These are phyloP conservation scores for Gallinago stenura DNA, from an alignment of 2,797 vertebrate species.

Conservation along the genomic window DNA sequence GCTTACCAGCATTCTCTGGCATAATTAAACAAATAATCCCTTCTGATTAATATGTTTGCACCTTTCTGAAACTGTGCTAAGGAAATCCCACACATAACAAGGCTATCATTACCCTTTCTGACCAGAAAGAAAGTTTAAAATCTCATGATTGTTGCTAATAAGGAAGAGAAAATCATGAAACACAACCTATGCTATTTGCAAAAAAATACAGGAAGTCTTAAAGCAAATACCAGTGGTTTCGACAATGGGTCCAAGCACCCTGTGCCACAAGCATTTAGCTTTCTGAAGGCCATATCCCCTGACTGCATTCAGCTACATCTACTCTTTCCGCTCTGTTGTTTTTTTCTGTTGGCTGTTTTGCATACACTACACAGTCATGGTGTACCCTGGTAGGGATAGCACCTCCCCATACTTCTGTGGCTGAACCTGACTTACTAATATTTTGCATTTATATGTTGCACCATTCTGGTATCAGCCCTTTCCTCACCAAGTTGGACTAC, in stretches of 20 bases:
- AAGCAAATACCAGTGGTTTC: background rate
- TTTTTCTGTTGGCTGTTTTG: background rate
- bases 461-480: background rate
- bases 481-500: background rate
- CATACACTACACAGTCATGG: background rate
- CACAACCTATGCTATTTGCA: background rate
- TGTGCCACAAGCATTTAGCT: background rate
- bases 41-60: constrained; percentile 15
- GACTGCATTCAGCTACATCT: background rate
- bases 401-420: background rate
- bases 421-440: background rate
- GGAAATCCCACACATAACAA: constrained; percentile 34
- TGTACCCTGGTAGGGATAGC: background rate
- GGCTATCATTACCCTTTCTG: constrained; percentile 4
- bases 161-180: background rate
- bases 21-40: constrained; percentile 66
- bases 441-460: background rate
- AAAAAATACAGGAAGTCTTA: background rate
- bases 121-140: constrained; percentile 29
- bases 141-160: constrained; percentile 17
- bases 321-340: background rate
- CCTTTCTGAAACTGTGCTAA: background rate
- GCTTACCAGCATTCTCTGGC: constrained; percentile 47
- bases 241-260: background rate
- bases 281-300: background rate